phyloP scores from a whole-genome alignment of 2,888 invertebrate genomes.

The Eupithecia inturbata region DNA sequence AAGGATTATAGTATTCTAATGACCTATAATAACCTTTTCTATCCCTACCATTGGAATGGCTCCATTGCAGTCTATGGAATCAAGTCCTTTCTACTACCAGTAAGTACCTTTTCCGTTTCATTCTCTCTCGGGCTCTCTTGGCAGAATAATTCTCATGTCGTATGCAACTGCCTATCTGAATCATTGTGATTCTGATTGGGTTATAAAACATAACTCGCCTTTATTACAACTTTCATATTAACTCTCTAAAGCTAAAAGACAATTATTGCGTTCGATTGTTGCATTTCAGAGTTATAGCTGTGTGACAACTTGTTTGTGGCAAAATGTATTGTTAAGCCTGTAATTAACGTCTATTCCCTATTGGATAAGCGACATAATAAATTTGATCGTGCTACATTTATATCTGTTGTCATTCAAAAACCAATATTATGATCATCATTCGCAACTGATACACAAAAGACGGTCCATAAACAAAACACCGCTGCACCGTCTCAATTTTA shows the following conservation, averaged over 20 bases:
- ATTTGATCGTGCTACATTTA: not conserved
- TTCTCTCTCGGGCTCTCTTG: not conserved
- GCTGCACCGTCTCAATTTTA: not conserved
- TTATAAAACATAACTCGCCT: not conserved
- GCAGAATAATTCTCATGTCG: not conserved
- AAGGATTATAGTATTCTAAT: not conserved
- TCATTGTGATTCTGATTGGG: conserved; percentile 3
- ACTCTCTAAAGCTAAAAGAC: conserved; percentile 2
- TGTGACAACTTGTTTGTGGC: not conserved
- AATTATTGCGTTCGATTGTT: conserved; percentile 4
- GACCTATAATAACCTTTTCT: not conserved
- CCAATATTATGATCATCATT: not conserved
- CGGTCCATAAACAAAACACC: not conserved
- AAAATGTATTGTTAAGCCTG: not conserved
- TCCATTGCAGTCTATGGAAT: not conserved
- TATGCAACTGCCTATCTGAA: not conserved
- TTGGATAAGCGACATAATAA: not conserved
- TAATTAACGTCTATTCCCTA: not conserved
- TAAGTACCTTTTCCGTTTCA: not conserved
- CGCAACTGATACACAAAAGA: not conserved
- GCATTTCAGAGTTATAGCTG: not conserved
- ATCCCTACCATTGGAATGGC: not conserved
- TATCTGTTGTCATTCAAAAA: not conserved
- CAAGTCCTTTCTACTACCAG: not conserved
- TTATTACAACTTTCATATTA: not conserved